phyloP scores from a whole-genome alignment of 2,113 vertebrate species.

The Lasiurus cinereus region DNA sequence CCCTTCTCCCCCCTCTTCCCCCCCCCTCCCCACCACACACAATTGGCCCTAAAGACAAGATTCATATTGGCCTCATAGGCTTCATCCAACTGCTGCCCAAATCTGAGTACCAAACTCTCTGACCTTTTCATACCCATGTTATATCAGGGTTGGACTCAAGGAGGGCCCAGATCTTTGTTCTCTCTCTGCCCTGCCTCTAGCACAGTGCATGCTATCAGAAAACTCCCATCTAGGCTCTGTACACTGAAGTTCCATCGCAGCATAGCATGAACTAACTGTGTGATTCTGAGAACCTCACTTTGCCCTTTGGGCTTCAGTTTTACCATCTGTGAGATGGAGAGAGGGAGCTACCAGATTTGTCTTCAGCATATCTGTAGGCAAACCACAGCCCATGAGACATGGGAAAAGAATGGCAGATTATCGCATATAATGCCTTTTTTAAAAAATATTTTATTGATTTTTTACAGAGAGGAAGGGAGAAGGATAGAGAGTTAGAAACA shows the following conservation, averaged over 20 bases:
- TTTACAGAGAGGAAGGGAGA: too few species aligned
- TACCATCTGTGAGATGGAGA: background rate
- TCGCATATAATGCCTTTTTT: background rate
- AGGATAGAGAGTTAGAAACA: too few species aligned
- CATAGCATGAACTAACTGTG: background rate
- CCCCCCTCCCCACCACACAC: background rate
- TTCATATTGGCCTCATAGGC: background rate
- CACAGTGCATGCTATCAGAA: too few species aligned
- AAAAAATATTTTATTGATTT: too few species aligned
- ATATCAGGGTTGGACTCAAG: rapidly evolving
- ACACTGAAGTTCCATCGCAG: background rate
- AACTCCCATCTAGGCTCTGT: too few species aligned
- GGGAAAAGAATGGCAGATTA: background rate
- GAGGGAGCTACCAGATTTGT: background rate
- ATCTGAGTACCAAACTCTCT: background rate
- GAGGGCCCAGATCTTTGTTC: background rate
- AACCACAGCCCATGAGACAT: background rate
- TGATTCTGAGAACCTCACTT: background rate
- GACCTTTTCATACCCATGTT: rapidly evolving
- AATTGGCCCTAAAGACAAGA: background rate
- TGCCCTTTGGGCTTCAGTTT: background rate
- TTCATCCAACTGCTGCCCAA: background rate
- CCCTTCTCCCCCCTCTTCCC: too few species aligned
- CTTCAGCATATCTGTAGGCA: background rate
- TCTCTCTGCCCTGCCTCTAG: too few species aligned